A percentile compares a stretch with the other conserved stretches of the same genome.
phyloP scores from a whole-genome alignment of 2,888 invertebrate genomes.

The Scaptomyza caliginosa region DNA sequence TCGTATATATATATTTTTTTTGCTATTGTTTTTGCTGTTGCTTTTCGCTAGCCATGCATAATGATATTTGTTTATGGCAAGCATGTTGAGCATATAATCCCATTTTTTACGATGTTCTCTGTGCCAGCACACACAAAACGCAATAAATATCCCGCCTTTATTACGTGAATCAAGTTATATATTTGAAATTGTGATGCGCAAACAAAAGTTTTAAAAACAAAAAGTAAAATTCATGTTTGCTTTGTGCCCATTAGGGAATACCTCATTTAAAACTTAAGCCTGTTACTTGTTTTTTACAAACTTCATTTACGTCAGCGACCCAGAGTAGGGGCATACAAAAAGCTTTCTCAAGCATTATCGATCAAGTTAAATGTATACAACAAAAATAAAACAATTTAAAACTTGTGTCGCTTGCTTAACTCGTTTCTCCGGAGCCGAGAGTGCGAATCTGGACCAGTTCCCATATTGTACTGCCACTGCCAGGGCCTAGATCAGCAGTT shows the following conservation, averaged over 20 bases:
- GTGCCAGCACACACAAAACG: not conserved
- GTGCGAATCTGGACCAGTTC: constrained; percentile 36
- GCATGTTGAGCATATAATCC: constrained; percentile 8
- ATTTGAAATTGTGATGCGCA: not conserved
- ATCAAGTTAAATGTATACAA: too few relatives aligned
- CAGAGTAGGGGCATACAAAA: not conserved
- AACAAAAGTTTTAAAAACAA: not conserved
- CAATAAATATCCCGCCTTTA: too few relatives aligned
- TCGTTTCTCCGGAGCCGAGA: constrained; percentile 35
- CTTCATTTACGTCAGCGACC: constrained; percentile 2
- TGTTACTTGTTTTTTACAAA: not conserved
- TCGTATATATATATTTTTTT: constrained; percentile 12
- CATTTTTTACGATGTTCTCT: constrained; percentile 2
- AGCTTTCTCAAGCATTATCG: constrained; percentile 15
- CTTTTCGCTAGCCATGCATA: constrained; percentile 7
- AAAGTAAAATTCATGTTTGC: not conserved
- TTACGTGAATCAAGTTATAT: not conserved
- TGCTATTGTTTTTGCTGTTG: not conserved
- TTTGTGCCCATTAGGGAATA: not conserved
- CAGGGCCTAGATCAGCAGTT: not conserved
- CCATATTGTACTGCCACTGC: not conserved
- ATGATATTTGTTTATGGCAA: not conserved
- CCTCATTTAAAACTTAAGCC: not conserved
- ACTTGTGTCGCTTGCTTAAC: constrained; percentile 59
- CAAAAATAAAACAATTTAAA: constrained; percentile 27